Conservation (phyloP, 2,113 vertebrate genomes). For the Reinhardtius hippoglossoides region DNA sequence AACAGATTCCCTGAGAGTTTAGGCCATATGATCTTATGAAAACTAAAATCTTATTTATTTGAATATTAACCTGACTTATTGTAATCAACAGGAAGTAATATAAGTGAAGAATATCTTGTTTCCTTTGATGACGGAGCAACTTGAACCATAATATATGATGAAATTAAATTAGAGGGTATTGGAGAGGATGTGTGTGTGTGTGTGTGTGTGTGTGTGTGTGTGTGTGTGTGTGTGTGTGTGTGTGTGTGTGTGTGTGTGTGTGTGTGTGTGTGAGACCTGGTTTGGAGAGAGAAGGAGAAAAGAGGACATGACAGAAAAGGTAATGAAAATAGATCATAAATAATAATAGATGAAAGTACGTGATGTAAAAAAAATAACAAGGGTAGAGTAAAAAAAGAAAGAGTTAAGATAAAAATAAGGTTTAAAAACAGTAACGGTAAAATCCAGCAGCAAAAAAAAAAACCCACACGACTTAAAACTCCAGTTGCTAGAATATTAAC, state of each 20-base stretch:
- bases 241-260: too few relatives aligned
- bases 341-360: conserved; percentile 1
- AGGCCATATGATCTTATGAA: too few relatives aligned
- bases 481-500: neutral
- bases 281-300: conserved; percentile 15
- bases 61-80: too few relatives aligned
- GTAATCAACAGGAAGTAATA: neutral
- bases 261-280: neutral
- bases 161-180: conserved; percentile 11
- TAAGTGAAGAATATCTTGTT: neutral
- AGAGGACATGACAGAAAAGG: neutral
- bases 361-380: conserved; percentile 7
- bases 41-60: too few relatives aligned
- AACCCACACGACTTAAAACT: neutral
- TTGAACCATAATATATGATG: conserved; percentile 39
- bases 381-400: neutral
- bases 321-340: neutral
- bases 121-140: neutral
- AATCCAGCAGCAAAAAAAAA: neutral
- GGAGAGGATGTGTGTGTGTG: conserved; percentile 15
- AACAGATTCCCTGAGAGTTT: neutral
- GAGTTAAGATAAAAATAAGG: neutral
- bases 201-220: neutral
- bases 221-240: too few relatives aligned
- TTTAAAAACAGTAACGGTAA: neutral